Percentiles rank a stretch among this genome's conserved stretches.
These are phyloP conservation scores for Monochamus alternatus DNA, from an alignment of 2,888 invertebrate genomes.

Conservation along the genomic window DNA sequence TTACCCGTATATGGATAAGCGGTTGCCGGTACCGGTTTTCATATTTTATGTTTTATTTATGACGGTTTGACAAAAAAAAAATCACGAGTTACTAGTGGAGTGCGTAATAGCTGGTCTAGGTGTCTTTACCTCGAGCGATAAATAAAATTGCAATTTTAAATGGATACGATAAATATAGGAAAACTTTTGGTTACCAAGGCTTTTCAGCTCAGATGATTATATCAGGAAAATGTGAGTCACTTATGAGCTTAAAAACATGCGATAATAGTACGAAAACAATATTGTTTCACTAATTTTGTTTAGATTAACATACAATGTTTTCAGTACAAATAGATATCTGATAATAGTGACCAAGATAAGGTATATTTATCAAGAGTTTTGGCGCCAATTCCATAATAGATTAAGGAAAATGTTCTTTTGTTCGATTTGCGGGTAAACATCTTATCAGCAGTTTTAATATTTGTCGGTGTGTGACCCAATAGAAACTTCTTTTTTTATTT, in stretches of 20 bases:
- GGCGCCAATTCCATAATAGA: conserved; percentile 5
- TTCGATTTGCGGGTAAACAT: too few relatives aligned
- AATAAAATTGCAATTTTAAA: conserved; percentile 2
- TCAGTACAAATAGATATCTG: neutral
- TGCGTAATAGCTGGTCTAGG: neutral
- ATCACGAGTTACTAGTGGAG: neutral
- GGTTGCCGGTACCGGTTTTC: neutral
- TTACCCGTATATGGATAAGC: conserved; percentile 4
- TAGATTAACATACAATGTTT: too few relatives aligned
- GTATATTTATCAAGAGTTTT: neutral
- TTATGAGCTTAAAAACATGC: neutral
- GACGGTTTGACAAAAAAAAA: neutral
- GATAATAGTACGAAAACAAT: neutral
- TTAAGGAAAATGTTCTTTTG: too few relatives aligned
- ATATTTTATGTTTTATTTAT: neutral
- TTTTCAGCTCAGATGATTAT: neutral
- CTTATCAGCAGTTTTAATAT: too few relatives aligned
- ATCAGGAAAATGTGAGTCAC: neutral
- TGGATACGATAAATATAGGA: neutral
- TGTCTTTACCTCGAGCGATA: neutral
- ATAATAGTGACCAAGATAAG: neutral
- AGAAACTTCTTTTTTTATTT: too few relatives aligned
- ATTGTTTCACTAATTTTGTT: too few relatives aligned
- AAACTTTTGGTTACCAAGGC: too few relatives aligned
- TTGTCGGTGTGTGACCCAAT: too few relatives aligned